Evolutionary conservation across 2,113 vertebrate species (phyloP), one percentile per base, ranked within the genome.

Genomic region (Pseudonaja textilis): DNA sequence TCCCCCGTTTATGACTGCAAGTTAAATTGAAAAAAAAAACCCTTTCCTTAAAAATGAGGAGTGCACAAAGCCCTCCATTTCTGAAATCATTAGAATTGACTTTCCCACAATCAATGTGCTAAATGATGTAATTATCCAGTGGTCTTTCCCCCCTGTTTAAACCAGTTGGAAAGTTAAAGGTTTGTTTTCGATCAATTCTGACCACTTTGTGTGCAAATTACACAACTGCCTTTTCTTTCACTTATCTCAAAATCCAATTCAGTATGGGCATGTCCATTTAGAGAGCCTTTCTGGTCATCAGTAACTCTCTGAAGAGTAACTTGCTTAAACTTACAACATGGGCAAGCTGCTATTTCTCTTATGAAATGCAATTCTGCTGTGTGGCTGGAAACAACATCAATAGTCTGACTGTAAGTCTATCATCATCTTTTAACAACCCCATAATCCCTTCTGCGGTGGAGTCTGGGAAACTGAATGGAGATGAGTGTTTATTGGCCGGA

Each of bases 41-140:
- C 96, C 92, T 97, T 96, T 95, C 97, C 96, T 98, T 97, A 98
- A 98, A 98, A 98, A 93, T 89, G 95, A 97, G 94, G 96, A 97
- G 96, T 97, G 96, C 96, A 97, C 97, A 97, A 97, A 98, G 98
- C 97, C 97, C 98, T 98, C 97, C 97, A 98, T 98, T 98, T 98
- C 98, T 98, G 98, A 98, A 98, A 98, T 98, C 97, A 97, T 97
- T 98, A 98, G 97, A 97, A 98, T 98, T 98, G 98, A 98, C 97
- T 98, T 97, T 97, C 96, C 96, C 93, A 97, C 98, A 98, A 98
- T 98, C 98, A 98, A 98, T 98, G 98, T 98, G 97, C 98, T 98
- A 98, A 98, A 98, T 98, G 98, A 98, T 98, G 98, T 98, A 98
- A 98, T 98, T 98, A 98, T 98, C 97, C 97, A 97, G 96, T 96